Base-by-base conservation (phyloP, 1,140 invertebrate species). In the Lasioglossum albipes region DNA sequence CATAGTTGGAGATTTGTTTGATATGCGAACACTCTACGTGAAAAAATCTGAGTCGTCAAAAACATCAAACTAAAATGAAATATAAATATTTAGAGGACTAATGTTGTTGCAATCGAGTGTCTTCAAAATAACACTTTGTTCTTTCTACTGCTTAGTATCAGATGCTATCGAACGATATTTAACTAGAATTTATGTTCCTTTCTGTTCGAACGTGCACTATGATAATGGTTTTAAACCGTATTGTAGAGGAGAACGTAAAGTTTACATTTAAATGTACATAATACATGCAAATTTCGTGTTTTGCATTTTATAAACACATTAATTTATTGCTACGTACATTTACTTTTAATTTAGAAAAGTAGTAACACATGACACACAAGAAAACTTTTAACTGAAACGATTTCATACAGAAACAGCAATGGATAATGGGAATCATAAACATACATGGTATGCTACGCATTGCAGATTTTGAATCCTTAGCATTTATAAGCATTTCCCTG, bases 401-500 rank as follows among this genome's bases (percentile, higher is more conserved):
- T 54, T 12, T 22, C 12, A 54, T 57, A 49, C n/a, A 54, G 22
- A 10, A 27, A 36, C 54, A 65, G 13, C n/a, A 52, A 27, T 64
- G 45, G 22, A 5, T 45, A 62, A 64, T 31, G 45, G 52, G 2
- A 75, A 54, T 65, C 61, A 52, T n/a, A 68, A 74, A 54, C n/a
- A 27, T 27, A 67, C 27, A 73, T 2, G 13, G 52, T 54, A 54
- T 42, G 10, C 31, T 42, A 16, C 31, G 73, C 9, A 54, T 64
- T 16, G 3, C 2, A 62, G 18, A 41, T 74, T 70, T 41, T 36
- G n/a, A 65, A 59, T 80, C 61, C 57, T 57, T n/a, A 45, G 36
- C 62, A 81, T 84, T 75, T 82, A 81, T 65, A 72, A 67, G 45
- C 62, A 83, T 83, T 77, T 77, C 36, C 62, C 7, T 67, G 42